These are phyloP conservation scores for Heliconius aoede DNA, from an alignment of 2,888 invertebrate genomes.

Conservation along the genomic window DNA sequence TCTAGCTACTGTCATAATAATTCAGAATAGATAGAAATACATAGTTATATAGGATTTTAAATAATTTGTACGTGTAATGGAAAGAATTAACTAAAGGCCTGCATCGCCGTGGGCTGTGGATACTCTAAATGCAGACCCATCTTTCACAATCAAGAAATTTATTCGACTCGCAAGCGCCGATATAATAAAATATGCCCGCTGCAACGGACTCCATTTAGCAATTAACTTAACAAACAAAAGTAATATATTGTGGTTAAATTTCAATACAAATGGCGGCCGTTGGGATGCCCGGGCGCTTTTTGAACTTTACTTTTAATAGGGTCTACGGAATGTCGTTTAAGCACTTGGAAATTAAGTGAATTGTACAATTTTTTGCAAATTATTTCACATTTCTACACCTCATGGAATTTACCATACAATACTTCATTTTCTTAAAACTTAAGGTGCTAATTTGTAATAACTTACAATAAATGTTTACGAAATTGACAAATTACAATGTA, in stretches of 20 bases:
- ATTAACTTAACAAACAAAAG: constrained; percentile 84
- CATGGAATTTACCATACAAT: no score
- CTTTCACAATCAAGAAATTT: constrained; percentile 79
- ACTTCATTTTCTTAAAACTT: no score
- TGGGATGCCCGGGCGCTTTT: constrained; percentile 65
- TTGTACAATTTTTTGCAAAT: neutral
- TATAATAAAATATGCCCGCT: constrained; percentile 75
- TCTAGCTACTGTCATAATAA: constrained; percentile 31
- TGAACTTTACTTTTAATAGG: constrained; percentile 53
- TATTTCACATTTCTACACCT: neutral
- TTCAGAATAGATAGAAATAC: constrained; percentile 29
- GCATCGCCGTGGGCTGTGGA: constrained; percentile 43
- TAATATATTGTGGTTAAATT: constrained; percentile 83
- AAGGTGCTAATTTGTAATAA: neutral
- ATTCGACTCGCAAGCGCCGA: constrained; percentile 64
- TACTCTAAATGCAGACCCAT: constrained; percentile 69
- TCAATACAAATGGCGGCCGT: constrained; percentile 75
- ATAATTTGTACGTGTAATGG: constrained; percentile 32
- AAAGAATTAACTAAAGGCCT: constrained; percentile 40
- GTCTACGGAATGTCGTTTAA: constrained; percentile 12
- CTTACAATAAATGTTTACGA: neutral
- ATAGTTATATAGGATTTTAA: constrained; percentile 11
- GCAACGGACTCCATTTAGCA: constrained; percentile 82
- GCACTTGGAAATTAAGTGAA: neutral
- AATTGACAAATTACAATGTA: neutral